Base-by-base conservation (phyloP, 2,888 invertebrate species). In the Theretra japonica region DNA sequence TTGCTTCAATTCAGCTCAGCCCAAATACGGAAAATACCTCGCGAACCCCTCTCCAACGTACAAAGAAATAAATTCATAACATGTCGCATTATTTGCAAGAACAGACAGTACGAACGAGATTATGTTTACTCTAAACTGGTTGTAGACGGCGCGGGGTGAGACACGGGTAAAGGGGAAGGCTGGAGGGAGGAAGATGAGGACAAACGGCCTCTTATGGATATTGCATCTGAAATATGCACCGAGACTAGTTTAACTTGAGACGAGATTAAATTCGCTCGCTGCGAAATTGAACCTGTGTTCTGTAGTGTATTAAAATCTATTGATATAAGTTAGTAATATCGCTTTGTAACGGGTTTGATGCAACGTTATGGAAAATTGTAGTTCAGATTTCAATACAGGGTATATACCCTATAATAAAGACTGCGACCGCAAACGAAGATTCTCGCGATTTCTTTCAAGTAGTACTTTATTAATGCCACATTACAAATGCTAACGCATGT, bases 201-300 rank as follows among this genome's bases (percentile, higher is more conserved):
- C 65, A 65, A 65, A 65, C 65, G 65, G 65, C 65, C 48, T 65
- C 65, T 65, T 65, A 65, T 65, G 48, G 65, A 65, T 65, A 65
- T 65, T 65, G 65, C 65, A 48, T 65, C 23, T 65, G 65, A 65
- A 65, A 65, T 48, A 65, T 65, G 65, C 65, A 65, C 48, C 48
- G 65, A 60, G 60, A 23, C 65, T 41, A 65, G 41, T 41, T 65
- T 21, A 65, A 41, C 65, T 48, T 15, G 41, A 65, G 41, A 48
- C 21, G 7, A 65, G 65, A 65, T 65, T 65, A 65, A 65, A 65
- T 65, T 65, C 60, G 19, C 60, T 60, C 23, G 65, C 48, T 48
- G 23, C 23, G 17, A 8, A 17, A 11, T 48, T 48, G 65, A 65
- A 65, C 41, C 21, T 62, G 11, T 62, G 62, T 33, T 48, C 65